phyloP scores from a whole-genome alignment of 1,140 invertebrate species.

The Contarinia nasturtii region DNA sequence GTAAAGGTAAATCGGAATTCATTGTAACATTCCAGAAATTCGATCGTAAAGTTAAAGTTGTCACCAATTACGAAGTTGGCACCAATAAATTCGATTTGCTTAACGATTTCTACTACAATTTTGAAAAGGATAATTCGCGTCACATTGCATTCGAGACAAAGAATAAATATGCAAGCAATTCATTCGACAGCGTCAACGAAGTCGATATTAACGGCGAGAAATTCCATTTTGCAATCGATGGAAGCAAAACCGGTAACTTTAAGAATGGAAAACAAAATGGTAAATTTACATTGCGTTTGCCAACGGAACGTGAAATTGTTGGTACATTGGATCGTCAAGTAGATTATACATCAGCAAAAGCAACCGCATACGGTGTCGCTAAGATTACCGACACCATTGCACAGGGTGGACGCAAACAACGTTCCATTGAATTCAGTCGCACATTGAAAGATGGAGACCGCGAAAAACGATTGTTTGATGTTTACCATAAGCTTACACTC shows the following conservation, averaged over 20 bases:
- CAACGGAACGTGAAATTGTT: constrained; percentile 10
- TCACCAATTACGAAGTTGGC: constrained; percentile 32
- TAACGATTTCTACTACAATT: constrained; percentile 39
- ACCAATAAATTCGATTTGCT: constrained; percentile 34
- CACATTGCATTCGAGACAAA: constrained; percentile 35
- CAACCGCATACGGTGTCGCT: constrained; percentile 14
- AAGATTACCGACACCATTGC: constrained; percentile 17
- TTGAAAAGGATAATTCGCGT: constrained; percentile 44
- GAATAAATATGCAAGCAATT: constrained; percentile 25
- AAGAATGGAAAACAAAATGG: constrained; percentile 21
- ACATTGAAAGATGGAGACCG: constrained; percentile 27
- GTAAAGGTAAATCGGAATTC: constrained; percentile 33
- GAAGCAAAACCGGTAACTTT: constrained; percentile 21
- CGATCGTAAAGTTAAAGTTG: constrained; percentile 39
- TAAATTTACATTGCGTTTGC: constrained; percentile 12
- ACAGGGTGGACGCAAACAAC: constrained; percentile 20
- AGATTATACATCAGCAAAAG: constrained; percentile 9
- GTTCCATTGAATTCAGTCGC: constrained; percentile 15
- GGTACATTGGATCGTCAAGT: constrained; percentile 19
- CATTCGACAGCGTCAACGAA: too few species aligned
- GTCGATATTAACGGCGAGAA: constrained; percentile 10
- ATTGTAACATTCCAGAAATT: constrained; percentile 28
- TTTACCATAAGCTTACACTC: constrained; percentile 18
- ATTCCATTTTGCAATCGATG: constrained; percentile 29
- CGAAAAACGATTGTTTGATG: constrained; percentile 23